Evolutionary conservation across 2,797 vertebrate genomes (phyloP).

Genomic region (Cossypha dichroa): DNA sequence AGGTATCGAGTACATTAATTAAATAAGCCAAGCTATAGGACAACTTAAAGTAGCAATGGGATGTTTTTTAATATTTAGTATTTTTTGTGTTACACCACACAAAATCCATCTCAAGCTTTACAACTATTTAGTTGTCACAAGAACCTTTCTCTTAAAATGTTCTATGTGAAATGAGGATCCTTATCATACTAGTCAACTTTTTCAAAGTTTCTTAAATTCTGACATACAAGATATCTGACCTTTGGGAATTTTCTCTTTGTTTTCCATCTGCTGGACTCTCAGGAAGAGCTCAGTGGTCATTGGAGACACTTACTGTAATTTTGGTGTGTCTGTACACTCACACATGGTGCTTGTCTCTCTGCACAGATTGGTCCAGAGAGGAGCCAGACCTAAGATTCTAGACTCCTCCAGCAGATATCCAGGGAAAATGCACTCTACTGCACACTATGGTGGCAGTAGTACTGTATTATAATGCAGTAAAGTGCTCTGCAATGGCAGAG

Average conservation of each 20-base stretch:
- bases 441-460: background rate
- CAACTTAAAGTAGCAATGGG: background rate
- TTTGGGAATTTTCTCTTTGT: background rate
- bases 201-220: background rate
- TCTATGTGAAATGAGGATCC: background rate
- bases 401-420: background rate
- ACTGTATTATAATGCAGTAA: background rate
- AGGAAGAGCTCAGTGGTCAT: background rate
- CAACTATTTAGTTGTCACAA: fast-evolving
- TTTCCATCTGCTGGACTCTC: background rate
- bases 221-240: background rate
- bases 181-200: background rate
- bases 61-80: background rate
- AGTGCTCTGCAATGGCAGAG: background rate
- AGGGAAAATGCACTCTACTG: background rate
- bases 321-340: background rate
- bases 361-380: background rate
- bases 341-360: background rate
- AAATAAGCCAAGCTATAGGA: background rate
- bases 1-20: background rate
- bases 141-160: background rate
- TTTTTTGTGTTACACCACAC: background rate
- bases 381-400: background rate
- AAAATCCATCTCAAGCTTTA: background rate
- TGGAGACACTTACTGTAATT: background rate